A percentile compares a stretch with the other conserved stretches of the same genome.
phyloP scores from a whole-genome alignment of 2,888 invertebrate species.

The Ectropis crepuscularia region DNA sequence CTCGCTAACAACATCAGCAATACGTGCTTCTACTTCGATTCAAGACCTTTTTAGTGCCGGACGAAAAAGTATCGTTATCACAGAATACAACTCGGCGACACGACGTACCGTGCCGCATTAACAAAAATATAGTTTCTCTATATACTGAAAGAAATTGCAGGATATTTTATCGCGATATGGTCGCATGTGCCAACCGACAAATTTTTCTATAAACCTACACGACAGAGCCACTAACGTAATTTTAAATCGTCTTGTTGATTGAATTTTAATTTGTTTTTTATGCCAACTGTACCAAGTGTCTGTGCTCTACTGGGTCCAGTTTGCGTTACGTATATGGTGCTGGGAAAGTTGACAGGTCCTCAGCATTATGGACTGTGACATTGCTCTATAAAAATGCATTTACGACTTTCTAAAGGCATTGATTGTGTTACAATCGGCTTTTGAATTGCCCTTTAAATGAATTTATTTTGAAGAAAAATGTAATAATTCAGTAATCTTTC shows the following conservation, averaged over 20 bases:
- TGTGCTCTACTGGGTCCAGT: conserved; percentile 28
- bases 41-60: conserved; percentile 9
- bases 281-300: background rate
- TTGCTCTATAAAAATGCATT: conserved; percentile 46
- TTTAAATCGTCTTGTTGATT: background rate
- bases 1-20: conserved; percentile 11
- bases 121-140: conserved; percentile 7
- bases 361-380: conserved; percentile 45
- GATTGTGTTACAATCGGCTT: conserved; percentile 32
- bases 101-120: conserved; percentile 8
- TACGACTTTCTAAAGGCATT: conserved; percentile 51
- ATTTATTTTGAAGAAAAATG: background rate
- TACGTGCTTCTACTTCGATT: conserved; percentile 23
- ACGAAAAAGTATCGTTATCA: conserved; percentile 16
- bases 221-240: background rate
- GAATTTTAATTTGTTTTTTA: background rate
- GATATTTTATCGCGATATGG: conserved; percentile 11
- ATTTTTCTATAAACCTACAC: background rate
- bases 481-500: background rate
- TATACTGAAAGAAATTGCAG: conserved; percentile 1
- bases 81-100: background rate
- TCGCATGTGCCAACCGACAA: background rate
- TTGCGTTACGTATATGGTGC: conserved; percentile 32
- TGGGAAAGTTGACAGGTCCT: conserved; percentile 40
- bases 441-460: conserved; percentile 3